Percentiles rank a stretch among this genome's conserved stretches.
These are phyloP conservation scores for Psix sp. DNA, from an alignment of 1,140 invertebrate genomes.

Conservation along the genomic window DNA sequence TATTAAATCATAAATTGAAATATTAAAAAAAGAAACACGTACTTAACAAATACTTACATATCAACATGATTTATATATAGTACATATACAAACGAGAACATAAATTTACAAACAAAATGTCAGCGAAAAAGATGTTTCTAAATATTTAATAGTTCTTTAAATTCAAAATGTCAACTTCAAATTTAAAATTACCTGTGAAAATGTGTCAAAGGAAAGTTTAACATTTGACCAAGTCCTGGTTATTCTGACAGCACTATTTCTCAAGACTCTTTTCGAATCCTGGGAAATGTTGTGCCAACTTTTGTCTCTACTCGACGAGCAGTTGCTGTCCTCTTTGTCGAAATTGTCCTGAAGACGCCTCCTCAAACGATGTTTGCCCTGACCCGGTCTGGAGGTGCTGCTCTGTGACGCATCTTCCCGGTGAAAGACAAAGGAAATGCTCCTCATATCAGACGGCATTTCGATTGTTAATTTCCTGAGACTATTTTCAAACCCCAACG, in stretches of 20 bases:
- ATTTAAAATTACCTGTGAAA: slow-evolving; percentile 80
- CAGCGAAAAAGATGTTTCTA: no score
- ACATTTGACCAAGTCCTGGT: slow-evolving; percentile 80
- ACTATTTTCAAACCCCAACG: neutral
- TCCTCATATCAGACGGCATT: slow-evolving; percentile 75
- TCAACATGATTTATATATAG: no score
- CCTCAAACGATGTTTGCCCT: slow-evolving; percentile 61
- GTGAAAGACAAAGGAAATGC: slow-evolving; percentile 74
- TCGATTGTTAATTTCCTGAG: neutral
- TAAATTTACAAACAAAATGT: no score
- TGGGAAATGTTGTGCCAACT: slow-evolving; percentile 74
- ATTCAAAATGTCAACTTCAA: no score
- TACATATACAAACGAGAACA: no score
- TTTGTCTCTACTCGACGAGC: slow-evolving; percentile 60
- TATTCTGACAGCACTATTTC: slow-evolving; percentile 78
- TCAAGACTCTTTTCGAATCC: slow-evolving; percentile 75
- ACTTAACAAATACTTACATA: no score
- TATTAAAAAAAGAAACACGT: no score
- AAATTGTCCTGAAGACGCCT: slow-evolving; percentile 74
- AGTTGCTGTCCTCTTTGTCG: slow-evolving; percentile 67
- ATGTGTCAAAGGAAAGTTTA: slow-evolving; percentile 77
- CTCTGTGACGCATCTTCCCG: slow-evolving; percentile 63
- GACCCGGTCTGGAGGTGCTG: slow-evolving; percentile 50
- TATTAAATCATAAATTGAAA: no score
- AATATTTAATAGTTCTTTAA: neutral